These are phyloP conservation scores for Etheostoma nigrum DNA, from an alignment of 2,797 vertebrate genomes.

Conservation along the genomic window DNA sequence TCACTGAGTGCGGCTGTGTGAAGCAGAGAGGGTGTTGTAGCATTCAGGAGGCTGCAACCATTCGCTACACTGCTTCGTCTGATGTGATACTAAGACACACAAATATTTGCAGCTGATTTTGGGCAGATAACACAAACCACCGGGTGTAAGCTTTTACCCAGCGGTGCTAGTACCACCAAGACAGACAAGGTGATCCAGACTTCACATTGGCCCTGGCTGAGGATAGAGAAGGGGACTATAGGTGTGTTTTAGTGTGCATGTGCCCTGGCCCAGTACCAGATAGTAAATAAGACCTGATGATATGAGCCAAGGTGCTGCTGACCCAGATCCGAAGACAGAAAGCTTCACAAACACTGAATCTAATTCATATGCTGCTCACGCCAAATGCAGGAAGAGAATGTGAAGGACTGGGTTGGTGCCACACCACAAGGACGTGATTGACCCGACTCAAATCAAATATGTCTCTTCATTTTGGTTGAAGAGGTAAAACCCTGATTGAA, in stretches of 20 bases:
- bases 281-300: slow-evolving; percentile 40
- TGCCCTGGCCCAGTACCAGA: slow-evolving; percentile 49
- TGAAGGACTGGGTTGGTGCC: slow-evolving; percentile 40
- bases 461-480: slow-evolving; percentile 36
- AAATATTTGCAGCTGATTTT: slow-evolving; percentile 30
- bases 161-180: slow-evolving; percentile 1
- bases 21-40: slow-evolving; percentile 20
- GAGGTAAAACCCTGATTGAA: slow-evolving; percentile 11
- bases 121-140: neutral
- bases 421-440: slow-evolving; percentile 43
- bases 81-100: slow-evolving; percentile 19
- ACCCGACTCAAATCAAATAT: slow-evolving; percentile 35
- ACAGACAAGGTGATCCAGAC: slow-evolving; percentile 41
- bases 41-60: slow-evolving; percentile 15
- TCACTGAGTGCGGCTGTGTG: slow-evolving; percentile 40
- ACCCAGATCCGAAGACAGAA: slow-evolving; percentile 63
- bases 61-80: slow-evolving; percentile 2
- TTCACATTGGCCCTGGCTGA: slow-evolving; percentile 28
- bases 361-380: slow-evolving; percentile 58
- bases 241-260: slow-evolving; percentile 17
- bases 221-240: slow-evolving; percentile 32
- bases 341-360: slow-evolving; percentile 54
- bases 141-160: neutral
- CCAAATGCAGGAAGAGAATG: slow-evolving; percentile 47
- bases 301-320: slow-evolving; percentile 33